Percentiles rank a stretch among this genome's conserved stretches.
Evolutionary conservation across 2,797 vertebrate genomes (phyloP).

Genomic region (Helarctos malayanus): DNA sequence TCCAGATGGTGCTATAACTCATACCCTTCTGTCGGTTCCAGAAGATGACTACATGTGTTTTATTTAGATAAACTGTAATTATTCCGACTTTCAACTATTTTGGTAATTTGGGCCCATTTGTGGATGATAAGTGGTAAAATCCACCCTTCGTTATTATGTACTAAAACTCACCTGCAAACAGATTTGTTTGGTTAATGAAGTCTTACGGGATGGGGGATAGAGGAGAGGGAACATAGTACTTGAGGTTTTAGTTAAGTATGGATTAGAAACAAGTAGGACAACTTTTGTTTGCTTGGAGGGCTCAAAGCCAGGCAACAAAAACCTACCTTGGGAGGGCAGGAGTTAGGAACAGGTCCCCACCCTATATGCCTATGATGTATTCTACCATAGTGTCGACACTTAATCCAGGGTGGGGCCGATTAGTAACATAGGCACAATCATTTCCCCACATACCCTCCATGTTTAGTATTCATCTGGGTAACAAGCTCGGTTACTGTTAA

Average conservation of each 20-base stretch:
- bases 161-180: constrained; percentile 73
- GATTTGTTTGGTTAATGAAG: constrained; percentile 75
- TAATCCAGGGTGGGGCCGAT: constrained; percentile 66
- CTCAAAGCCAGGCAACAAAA: constrained; percentile 64
- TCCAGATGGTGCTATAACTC: constrained; percentile 67
- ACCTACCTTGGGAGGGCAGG: constrained; percentile 52
- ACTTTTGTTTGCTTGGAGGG: constrained; percentile 61
- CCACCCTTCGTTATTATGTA: constrained; percentile 60
- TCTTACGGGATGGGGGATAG: constrained; percentile 3
- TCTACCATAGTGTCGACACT: constrained; percentile 72
- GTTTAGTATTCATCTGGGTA: constrained; percentile 42
- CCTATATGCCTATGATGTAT: constrained; percentile 63
- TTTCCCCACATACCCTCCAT: background rate
- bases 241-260: constrained; percentile 52
- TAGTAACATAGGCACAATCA: constrained; percentile 68
- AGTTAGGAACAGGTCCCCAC: constrained; percentile 71
- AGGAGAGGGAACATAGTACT: background rate
- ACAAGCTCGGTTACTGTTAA: constrained; percentile 5
- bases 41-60: constrained; percentile 80
- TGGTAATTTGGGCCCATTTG: constrained; percentile 73
- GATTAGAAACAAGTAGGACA: constrained; percentile 68
- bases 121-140: constrained; percentile 71
- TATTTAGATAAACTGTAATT: constrained; percentile 83
- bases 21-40: constrained; percentile 66
- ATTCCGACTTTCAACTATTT: constrained; percentile 76